Base-by-base conservation (phyloP, 2,113 vertebrate species). In the Arenaria interpres region DNA sequence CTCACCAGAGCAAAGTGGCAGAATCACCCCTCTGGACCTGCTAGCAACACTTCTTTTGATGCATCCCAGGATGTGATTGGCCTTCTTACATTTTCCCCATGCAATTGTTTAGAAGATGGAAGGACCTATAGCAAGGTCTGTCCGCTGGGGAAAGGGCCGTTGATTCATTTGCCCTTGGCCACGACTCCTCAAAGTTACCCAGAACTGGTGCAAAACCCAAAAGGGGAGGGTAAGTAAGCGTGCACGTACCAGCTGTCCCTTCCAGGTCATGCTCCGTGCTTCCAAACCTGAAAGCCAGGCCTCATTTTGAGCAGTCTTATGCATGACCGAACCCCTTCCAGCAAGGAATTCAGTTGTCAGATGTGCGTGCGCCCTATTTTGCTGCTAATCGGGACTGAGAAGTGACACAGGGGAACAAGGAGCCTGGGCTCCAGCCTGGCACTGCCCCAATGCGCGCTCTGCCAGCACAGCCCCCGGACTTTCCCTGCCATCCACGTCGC, bases 201-300 rank as follows among this genome's bases (percentile, higher is more conserved):
- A 68, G 33, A 95, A 89, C 86, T 72, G 45, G 45, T 48, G 32
- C 84, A 73, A 66, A 85, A 89, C 56, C 89, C 76, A 4, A 75
- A 46, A 3, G 2, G 20, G 41, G 20, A 67, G 46, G 72, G 64
- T 12, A 85, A 72, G 28, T 4, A 22, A 66, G 56, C 4, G 4
- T 8, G 73, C 76, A 19, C 0, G 0, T 64, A 77, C 89, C 89
- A 89, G 90, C 94, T 96, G 86, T 90, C 90, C 90, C 92, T 93
- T 92, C 83, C 96, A 87, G 90, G 90, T 66, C 90, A 66, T 17
- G 73, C 77, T 93, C 92, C 41, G 0, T 4, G 69, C 92, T 76
- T 81, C 90, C 91, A 85, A 85, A 96, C 83, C 88, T 96, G 94
- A 93, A 85, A 96, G 88, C 95, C 79, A 79, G 94, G 93, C 94